Percentiles rank a stretch among this genome's conserved stretches.
phyloP scores from a whole-genome alignment of 2,888 invertebrate genomes.

The Dione vanillae region DNA sequence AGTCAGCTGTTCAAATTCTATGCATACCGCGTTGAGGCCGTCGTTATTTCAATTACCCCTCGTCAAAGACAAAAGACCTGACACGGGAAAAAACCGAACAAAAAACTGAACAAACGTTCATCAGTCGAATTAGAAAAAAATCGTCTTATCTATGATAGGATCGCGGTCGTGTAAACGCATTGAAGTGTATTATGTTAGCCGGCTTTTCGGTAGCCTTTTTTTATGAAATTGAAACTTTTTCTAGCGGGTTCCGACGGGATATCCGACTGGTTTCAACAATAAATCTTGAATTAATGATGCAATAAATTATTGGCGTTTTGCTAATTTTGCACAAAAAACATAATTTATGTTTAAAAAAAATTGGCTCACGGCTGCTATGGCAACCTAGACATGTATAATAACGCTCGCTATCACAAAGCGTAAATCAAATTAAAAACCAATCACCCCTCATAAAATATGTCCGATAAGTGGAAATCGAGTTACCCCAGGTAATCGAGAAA shows the following conservation, averaged over 20 bases:
- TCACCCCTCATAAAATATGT: conserved; percentile 43
- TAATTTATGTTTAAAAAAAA: not conserved
- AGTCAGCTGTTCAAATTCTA: conserved; percentile 82
- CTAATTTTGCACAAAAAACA: not conserved
- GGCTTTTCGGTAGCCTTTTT: conserved; percentile 78
- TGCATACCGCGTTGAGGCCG: conserved; percentile 74
- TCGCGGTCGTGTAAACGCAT: conserved; percentile 80
- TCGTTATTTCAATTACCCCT: conserved; percentile 84
- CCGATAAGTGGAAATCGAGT: conserved; percentile 45
- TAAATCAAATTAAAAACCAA: conserved; percentile 38
- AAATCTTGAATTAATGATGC: conserved; percentile 1
- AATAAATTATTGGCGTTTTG: not conserved
- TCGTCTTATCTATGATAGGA: conserved; percentile 82
- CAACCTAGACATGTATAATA: conserved; percentile 31
- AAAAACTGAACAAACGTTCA: conserved; percentile 58
- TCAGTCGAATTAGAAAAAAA: conserved; percentile 66
- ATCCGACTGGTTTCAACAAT: conserved; percentile 29
- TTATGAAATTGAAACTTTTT: conserved; percentile 57
- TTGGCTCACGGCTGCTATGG: not conserved
- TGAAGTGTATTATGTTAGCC: conserved; percentile 78
- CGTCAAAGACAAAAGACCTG: conserved; percentile 83
- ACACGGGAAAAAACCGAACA: conserved; percentile 62
- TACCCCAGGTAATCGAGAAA: conserved; percentile 47
- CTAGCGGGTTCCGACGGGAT: conserved; percentile 38
- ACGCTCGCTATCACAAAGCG: conserved; percentile 33